Base-by-base conservation (phyloP, 1,140 invertebrate species). In the Ephestia elutella region DNA sequence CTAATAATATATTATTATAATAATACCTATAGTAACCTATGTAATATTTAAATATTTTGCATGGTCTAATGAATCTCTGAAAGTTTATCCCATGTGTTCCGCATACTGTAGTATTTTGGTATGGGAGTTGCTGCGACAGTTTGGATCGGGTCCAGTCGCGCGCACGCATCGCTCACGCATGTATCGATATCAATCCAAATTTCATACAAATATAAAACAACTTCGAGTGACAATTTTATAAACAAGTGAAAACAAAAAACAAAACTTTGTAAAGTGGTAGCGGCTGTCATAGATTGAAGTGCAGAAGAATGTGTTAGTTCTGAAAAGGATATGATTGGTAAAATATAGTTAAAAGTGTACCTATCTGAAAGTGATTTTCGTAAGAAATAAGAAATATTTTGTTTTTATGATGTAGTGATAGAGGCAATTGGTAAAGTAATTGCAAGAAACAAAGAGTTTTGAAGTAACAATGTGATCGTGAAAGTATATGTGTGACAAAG, bases 81-180 rank as follows among this genome's bases (percentile, higher is more conserved):
- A 78, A 76, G 64, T 64, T 63, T 75, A 71, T 73, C 70, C 73
- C 84, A 63, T 78, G 71, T 80, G 71, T 56, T 19, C 62, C 68
- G 60, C 70, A 80, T 80, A 70, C 78, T 75, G 70, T 71, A 67
- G 73, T 87, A 87, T 87, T 87, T 87, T 62, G 73, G 84, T 85
- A 82, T 83, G 81, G 71, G 74, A 82, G 69, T 71, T 62, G 68
- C 75, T 70, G 78, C 74, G 82, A 87, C 82, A 84, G 78, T 82
- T 87, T 86, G 81, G 81, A 82, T 38, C 60, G 62, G 65, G 69
- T 85, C 82, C 82, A 87, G 85, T 86, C 66, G 70, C 63, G 71
- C 65, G 76, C 73, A 65, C 65, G 70, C 70, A 63, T 65, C 68
- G 64, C 51, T 44, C 59, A 63, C 64, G 66, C 73, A 62, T 44